Evolutionary conservation across 2,888 invertebrate genomes (phyloP), one percentile per base, ranked within the genome.

Genomic region (Danaus chrysippus): DNA sequence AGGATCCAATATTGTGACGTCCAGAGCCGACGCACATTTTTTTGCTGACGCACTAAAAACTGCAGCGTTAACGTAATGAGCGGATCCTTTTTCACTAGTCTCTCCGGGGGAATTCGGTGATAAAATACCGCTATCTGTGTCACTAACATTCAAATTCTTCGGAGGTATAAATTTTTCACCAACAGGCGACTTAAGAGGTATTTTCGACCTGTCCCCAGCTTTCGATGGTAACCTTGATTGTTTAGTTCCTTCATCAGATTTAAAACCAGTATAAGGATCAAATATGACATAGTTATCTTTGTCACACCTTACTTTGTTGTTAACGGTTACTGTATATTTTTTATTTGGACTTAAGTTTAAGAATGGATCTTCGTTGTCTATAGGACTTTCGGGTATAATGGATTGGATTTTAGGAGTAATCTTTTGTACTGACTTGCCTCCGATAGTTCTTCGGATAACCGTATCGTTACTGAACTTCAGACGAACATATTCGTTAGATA

Each of bases 61-160:
- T 0, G 83, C 79, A 8, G 88, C 90, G 56, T 91, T 91, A 34
- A 80, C 90, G 68, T 90, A 91, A 71, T 86, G 81, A 3, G 78
- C 74, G 11, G 83, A 77, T 54, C 75, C 69, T 60, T 78, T 83
- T 63, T 89, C 87, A 76, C 86, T 87, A 1, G 81, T 78, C 63
- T 93, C 93, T 59, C 92, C 90, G 0, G 93, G 93, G 23, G 93
- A 93, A 70, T 92, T 93, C 0, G 93, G 93, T 70, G 93, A 93
- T 54, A 93, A 78, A 72, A 93, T 93, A 5, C 93, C 93, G 77
- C 93, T 93, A 75, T 93, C 93, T 11, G 93, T 92, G 82, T 93
- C 93, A 81, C 93, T 93, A 69, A 92, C 86, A 72, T 84, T 90
- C 55, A 86, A 86, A 43, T 84, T 84, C 73, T 86, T 87, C 62